Conservation (phyloP, 2,797 vertebrate genomes). For the Danio choprae region DNA sequence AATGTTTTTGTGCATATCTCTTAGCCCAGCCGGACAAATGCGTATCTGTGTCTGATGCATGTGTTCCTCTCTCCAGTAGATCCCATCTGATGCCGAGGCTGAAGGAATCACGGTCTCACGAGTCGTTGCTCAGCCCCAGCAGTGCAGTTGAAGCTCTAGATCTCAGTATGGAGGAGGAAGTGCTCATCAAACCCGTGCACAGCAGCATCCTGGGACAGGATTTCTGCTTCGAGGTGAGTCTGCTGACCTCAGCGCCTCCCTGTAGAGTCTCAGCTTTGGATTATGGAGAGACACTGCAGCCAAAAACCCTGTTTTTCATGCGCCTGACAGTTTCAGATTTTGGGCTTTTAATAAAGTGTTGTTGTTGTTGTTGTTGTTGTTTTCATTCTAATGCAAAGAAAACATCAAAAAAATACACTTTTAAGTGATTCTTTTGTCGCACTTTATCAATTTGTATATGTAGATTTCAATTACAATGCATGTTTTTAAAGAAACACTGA, state of each 20-base stretch:
- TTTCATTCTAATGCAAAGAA: no score
- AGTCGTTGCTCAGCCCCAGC: conserved; percentile 92
- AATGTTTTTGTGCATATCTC: no score
- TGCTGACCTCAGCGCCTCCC: neutral
- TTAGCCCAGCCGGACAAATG: neutral
- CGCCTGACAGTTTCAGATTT: no score
- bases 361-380: no score
- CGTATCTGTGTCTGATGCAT: neutral
- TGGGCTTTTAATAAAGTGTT: no score
- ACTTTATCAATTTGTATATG: no score
- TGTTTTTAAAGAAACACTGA: no score
- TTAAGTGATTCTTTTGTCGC: no score
- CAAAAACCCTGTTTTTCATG: no score
- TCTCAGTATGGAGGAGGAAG: conserved; percentile 98
- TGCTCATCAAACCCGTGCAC: conserved; percentile 96
- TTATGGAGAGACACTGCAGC: no score
- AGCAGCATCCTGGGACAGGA: conserved; percentile 98
- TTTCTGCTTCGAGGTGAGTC: conserved; percentile 84
- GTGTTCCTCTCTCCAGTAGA: conserved; percentile 72
- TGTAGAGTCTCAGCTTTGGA: neutral
- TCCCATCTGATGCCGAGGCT: conserved; percentile 95
- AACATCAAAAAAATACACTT: no score
- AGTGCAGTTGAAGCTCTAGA: conserved; percentile 92
- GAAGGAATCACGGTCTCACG: conserved; percentile 92
- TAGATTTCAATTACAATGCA: no score